These are phyloP conservation scores for Echinops telfairi DNA, from an alignment of 2,113 vertebrate genomes.

Conservation along the genomic window DNA sequence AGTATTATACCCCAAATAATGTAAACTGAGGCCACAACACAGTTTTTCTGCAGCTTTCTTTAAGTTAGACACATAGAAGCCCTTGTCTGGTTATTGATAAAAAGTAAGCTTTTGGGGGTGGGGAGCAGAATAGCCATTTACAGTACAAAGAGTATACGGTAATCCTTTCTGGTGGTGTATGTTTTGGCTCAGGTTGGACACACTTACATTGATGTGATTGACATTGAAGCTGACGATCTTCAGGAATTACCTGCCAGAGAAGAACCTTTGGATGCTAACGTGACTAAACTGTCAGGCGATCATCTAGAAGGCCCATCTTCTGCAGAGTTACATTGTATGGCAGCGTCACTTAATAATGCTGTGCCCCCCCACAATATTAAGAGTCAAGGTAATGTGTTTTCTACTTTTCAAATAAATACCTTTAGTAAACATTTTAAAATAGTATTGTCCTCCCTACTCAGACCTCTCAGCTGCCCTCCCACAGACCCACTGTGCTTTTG, in stretches of 20 bases:
- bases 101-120: not conserved
- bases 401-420: slow-evolving; percentile 51
- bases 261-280: slow-evolving; percentile 45
- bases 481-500: not conserved
- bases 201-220: slow-evolving; percentile 90
- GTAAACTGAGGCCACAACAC: not conserved
- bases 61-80: not conserved
- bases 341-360: slow-evolving; percentile 83
- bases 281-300: slow-evolving; percentile 3
- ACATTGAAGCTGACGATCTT: slow-evolving; percentile 88
- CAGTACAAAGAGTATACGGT: not conserved
- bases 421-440: not conserved
- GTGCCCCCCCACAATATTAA: slow-evolving; percentile 20
- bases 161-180: slow-evolving; percentile 39
- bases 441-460: not conserved
- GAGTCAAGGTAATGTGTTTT: slow-evolving; percentile 77
- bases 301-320: slow-evolving; percentile 73
- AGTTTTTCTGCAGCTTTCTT: not conserved
- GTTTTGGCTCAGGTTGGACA: slow-evolving; percentile 76
- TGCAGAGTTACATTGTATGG: slow-evolving; percentile 86
- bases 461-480: not conserved
- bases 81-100: not conserved
- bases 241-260: slow-evolving; percentile 80
- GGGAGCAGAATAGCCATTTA: not conserved
- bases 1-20: not conserved